Evolutionary conservation across 2,888 invertebrate species (phyloP).

Genomic region (Serrognathus titanus): DNA sequence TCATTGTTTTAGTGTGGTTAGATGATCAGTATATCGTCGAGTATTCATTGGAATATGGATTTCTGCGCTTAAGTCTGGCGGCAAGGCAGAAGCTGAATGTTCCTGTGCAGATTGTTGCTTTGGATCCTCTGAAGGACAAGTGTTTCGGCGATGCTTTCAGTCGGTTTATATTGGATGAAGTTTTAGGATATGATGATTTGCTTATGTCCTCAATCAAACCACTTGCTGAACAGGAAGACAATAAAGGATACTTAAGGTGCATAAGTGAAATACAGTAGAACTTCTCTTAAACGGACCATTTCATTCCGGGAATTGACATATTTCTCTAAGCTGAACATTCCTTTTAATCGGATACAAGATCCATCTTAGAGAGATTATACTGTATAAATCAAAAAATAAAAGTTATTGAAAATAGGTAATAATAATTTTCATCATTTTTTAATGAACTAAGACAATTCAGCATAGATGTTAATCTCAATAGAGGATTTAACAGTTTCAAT

Average conservation of each 20-base stretch:
- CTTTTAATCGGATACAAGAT: too few relatives aligned
- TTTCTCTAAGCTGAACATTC: too few relatives aligned
- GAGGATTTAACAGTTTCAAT: too few relatives aligned
- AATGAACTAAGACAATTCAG: too few relatives aligned
- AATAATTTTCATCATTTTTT: too few relatives aligned
- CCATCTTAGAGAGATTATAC: too few relatives aligned
- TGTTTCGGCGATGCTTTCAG: constrained; percentile 93
- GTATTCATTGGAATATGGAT: constrained; percentile 96
- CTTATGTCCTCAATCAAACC: constrained; percentile 95
- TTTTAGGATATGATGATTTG: constrained; percentile 95
- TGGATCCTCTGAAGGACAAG: constrained; percentile 82
- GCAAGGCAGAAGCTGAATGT: constrained; percentile 86
- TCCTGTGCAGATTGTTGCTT: constrained; percentile 80
- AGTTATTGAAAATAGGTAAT: too few relatives aligned
- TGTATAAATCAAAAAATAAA: too few relatives aligned
- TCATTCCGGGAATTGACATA: background rate
- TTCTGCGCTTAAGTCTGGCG: constrained; percentile 82
- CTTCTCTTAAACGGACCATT: background rate
- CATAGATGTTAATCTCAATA: too few relatives aligned
- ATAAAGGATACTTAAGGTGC: constrained; percentile 88
- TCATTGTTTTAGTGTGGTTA: constrained; percentile 53
- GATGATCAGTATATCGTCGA: constrained; percentile 97
- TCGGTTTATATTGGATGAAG: constrained; percentile 83
- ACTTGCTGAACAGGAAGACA: constrained; percentile 92
- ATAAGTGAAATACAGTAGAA: background rate